phyloP scores from a whole-genome alignment of 1,140 invertebrate genomes.

The Mycetomoellerius zeteki region DNA sequence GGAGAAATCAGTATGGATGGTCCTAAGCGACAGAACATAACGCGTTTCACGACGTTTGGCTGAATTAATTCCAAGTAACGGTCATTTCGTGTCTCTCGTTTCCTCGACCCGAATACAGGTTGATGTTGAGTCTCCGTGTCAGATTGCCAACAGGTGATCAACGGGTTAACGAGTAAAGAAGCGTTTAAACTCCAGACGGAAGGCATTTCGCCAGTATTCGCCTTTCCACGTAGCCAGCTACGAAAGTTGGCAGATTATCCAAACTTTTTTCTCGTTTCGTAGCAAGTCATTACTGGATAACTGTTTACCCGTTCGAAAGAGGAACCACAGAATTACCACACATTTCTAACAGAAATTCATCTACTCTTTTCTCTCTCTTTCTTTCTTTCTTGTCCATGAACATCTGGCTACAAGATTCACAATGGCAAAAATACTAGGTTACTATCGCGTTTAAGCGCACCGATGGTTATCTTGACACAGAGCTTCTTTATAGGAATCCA shows the following conservation, averaged over 20 bases:
- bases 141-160: conserved; percentile 68
- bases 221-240: not conserved
- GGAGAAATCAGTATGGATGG: not conserved
- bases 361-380: not conserved
- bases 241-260: conserved; percentile 44
- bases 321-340: not conserved
- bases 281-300: conserved; percentile 31
- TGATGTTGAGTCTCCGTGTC: not conserved
- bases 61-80: not conserved
- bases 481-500: not conserved
- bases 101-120: conserved; percentile 8
- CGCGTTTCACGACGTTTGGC: not conserved
- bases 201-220: conserved; percentile 18
- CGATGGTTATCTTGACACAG: conserved; percentile 9
- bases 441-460: not conserved
- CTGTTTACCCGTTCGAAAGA: conserved; percentile 4
- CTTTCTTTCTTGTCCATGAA: not conserved
- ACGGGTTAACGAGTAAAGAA: conserved; percentile 61
- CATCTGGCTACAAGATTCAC: not conserved
- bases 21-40: not conserved
- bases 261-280: conserved; percentile 49
- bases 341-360: conserved; percentile 36
- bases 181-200: conserved; percentile 22
- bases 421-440: not conserved
- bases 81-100: not conserved